phyloP scores from a whole-genome alignment of 2,797 vertebrate genomes.

The Crocodylus rhombifer region DNA sequence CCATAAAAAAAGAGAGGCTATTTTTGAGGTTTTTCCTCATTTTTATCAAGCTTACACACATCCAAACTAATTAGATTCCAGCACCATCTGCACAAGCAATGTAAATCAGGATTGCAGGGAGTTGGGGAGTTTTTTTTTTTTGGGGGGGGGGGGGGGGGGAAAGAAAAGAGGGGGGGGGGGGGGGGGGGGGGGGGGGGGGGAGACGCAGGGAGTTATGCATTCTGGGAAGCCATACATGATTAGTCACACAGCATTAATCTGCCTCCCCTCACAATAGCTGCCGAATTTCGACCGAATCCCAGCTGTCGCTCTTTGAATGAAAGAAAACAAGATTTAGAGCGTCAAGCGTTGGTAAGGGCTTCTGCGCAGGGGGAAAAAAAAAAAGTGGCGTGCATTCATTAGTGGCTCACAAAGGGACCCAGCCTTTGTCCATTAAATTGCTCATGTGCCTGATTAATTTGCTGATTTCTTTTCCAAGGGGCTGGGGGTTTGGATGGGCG shows the following conservation, averaged over 20 bases:
- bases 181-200: too few species aligned
- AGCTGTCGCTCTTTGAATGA: conserved; percentile 96
- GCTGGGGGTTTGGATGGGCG: conserved; percentile 59
- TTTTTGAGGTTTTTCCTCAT: conserved; percentile 36
- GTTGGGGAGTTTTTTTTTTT: conserved; percentile 55
- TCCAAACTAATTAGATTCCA: conserved; percentile 74
- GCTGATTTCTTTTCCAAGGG: conserved; percentile 80
- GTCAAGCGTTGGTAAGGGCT: conserved; percentile 90
- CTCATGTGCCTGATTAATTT: conserved; percentile 86
- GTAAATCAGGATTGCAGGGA: conserved; percentile 74
- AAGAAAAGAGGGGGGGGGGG: too few species aligned
- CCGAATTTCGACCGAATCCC: conserved; percentile 94
- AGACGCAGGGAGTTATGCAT: conserved; percentile 83
- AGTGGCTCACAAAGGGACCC: conserved; percentile 82
- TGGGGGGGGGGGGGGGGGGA: too few species aligned
- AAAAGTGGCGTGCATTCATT: conserved; percentile 91
- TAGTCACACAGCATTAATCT: conserved; percentile 99
- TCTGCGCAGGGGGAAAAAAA: conserved; percentile 74
- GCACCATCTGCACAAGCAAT: conserved; percentile 78
- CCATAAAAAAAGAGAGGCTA: not conserved
- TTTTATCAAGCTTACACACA: conserved; percentile 44
- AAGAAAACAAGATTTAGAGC: conserved; percentile 96
- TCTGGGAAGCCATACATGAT: conserved; percentile 98
- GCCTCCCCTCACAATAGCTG: conserved; percentile 92
- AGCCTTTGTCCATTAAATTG: conserved; percentile 87